A percentile compares a stretch with the other conserved stretches of the same genome.
phyloP scores from a whole-genome alignment of 35 echinoderm and acorn worm genomes.

The Hemicentrotus pulcherrimus region DNA sequence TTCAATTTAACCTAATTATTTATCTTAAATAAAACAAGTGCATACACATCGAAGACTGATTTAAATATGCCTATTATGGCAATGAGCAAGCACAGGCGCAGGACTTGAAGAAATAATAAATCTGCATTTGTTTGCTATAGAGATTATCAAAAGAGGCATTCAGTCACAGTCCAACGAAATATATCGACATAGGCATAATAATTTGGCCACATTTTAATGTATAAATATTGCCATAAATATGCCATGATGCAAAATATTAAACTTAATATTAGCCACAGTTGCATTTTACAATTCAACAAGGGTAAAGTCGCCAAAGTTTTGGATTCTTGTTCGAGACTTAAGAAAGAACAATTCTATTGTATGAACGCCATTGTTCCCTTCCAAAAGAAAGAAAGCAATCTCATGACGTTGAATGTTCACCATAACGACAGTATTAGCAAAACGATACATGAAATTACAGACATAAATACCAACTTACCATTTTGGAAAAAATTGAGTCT shows the following conservation, averaged over 20 bases:
- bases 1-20: no score
- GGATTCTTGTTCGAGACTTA: no score
- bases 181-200: no score
- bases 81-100: no score
- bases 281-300: not conserved
- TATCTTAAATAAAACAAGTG: no score
- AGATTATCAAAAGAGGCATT: no score
- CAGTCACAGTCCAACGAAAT: no score
- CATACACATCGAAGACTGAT: no score
- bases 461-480: not conserved
- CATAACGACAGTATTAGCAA: not conserved
- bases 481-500: conserved; percentile 15
- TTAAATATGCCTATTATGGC: no score
- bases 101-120: no score
- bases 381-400: not conserved
- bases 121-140: no score
- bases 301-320: not conserved
- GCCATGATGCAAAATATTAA: not conserved
- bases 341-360: not conserved
- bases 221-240: not conserved
- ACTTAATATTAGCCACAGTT: not conserved
- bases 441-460: not conserved
- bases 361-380: not conserved
- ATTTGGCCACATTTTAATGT: no score
- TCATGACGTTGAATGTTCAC: not conserved